Base-by-base conservation (phyloP, 1,140 invertebrate genomes). In the Parapsyche elsis region DNA sequence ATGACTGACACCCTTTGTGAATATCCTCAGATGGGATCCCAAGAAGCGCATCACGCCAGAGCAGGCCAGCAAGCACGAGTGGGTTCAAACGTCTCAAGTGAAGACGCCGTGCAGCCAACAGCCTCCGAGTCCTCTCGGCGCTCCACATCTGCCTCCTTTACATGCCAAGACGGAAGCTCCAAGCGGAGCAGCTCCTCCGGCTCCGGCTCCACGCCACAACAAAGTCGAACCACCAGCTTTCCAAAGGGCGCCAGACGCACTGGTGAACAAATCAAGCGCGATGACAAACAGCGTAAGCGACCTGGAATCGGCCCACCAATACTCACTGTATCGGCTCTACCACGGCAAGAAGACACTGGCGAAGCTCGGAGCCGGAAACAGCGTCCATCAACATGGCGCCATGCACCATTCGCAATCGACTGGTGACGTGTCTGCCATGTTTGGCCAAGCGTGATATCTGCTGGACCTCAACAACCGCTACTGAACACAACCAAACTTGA, bases 11-110 rank as follows among this genome's bases (percentile, higher is more conserved):
- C n/a, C 30, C 7, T 38, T 38, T 67, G 2, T 38, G 0, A 16
- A 26, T 75, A 23, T 81, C 87, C 87, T 12, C 87, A 95, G 94
- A 86, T 99, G 98, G 98, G 97, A 99, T 89, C 95, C 97, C 12
- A 94, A 95, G 83, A 93, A 94, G 81, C 91, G 98, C 75, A 94
- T 99, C 92, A 98, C 95, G 16, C 97, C 98, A 1, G 94, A 95
- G 71, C 97, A 99, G 85, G 95, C 95, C 24, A 90, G 93, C 57
- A 90, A 91, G 49, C 94, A 95, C 86, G 94, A 94, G 85, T 95
- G 94, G 91, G 88, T 96, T 57, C 90, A 90, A 38, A 61, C 88
- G 86, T 7, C 87, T 85, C 82, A 83, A 24, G 80, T 80, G 53
- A 83, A 83, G 71, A 81, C 82, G 5, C 86, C 86, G 53, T 85